These are phyloP conservation scores for Rotaria magnacalcarata DNA, from an alignment of 2,888 invertebrate genomes.

Conservation along the genomic window DNA sequence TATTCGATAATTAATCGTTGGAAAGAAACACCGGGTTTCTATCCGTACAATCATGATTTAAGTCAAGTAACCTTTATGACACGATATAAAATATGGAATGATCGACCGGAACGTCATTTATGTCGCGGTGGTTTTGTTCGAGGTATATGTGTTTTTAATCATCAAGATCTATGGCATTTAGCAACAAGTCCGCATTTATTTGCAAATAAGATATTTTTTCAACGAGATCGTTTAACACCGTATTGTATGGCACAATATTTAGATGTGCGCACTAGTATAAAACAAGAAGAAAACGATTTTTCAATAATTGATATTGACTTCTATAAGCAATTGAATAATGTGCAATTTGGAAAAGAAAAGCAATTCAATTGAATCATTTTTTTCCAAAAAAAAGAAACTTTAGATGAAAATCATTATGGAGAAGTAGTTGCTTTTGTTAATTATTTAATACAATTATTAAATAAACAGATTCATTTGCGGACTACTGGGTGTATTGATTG, in stretches of 20 bases:
- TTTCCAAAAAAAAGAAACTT: no score
- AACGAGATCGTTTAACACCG: neutral
- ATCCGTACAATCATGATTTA: neutral
- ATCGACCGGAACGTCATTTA: neutral
- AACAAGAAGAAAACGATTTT: neutral
- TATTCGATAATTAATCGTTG: constrained; percentile 8
- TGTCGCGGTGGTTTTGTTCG: neutral
- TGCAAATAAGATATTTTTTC: neutral
- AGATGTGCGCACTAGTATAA: neutral
- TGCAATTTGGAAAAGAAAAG: neutral
- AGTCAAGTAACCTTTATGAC: neutral
- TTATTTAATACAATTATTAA: no score
- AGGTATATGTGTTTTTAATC: constrained; percentile 9
- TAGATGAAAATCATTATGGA: no score
- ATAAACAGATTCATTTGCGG: no score
- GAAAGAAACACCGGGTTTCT: neutral
- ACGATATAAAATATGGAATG: neutral
- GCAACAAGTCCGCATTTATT: constrained; percentile 4
- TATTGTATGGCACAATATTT: constrained; percentile 7
- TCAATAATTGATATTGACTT: neutral
- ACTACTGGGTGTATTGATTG: no score
- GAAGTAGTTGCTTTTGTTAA: no score
- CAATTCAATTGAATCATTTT: no score
- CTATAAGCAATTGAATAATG: neutral
- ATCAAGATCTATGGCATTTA: constrained; percentile 15